phyloP scores from a whole-genome alignment of 2,797 vertebrate species.

The Tadarida brasiliensis region DNA sequence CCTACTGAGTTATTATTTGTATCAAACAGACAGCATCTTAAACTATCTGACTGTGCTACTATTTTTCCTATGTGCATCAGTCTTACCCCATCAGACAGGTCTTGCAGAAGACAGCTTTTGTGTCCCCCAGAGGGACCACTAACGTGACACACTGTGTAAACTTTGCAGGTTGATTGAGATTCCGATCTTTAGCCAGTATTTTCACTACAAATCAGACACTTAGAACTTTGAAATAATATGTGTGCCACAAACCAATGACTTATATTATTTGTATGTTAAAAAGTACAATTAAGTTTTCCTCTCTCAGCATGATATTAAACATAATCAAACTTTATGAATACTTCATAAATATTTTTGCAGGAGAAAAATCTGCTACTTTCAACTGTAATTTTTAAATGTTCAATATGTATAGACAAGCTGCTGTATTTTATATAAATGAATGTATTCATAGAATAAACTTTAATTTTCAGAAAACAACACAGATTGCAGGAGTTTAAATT shows the following conservation, averaged over 20 bases:
- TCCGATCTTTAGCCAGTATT: background rate
- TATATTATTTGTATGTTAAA: constrained; percentile 66
- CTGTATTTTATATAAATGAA: constrained; percentile 86
- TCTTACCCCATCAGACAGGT: background rate
- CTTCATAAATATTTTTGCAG: constrained; percentile 82
- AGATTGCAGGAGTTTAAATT: constrained; percentile 83
- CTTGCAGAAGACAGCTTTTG: background rate
- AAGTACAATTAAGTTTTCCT: constrained; percentile 64
- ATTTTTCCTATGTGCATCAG: background rate
- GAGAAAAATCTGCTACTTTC: constrained; percentile 81
- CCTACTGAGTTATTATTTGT: background rate
- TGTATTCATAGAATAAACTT: constrained; percentile 85
- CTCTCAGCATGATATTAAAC: constrained; percentile 77
- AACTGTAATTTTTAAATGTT: constrained; percentile 84
- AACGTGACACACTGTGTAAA: background rate
- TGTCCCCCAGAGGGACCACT: too few species aligned
- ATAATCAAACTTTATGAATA: constrained; percentile 81
- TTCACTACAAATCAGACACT: background rate
- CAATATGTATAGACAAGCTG: constrained; percentile 86
- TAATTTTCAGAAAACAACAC: constrained; percentile 83
- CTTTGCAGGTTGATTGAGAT: background rate
- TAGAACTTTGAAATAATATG: background rate
- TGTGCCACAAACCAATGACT: constrained; percentile 36
- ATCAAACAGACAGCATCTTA: background rate
- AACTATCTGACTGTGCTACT: background rate